Conservation (phyloP, 2,797 vertebrate species). For the Syncerus caffer region DNA sequence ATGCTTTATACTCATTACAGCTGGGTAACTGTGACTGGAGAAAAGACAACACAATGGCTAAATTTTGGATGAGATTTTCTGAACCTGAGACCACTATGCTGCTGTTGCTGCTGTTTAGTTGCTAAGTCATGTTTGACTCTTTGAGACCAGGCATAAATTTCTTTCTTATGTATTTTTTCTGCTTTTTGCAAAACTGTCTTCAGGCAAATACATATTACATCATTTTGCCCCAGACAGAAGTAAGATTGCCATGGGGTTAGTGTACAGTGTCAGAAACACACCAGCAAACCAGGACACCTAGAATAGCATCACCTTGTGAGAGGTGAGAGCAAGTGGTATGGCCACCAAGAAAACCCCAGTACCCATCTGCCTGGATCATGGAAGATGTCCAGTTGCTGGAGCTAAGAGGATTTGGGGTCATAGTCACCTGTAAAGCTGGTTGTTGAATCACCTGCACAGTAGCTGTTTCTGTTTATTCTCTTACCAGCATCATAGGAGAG, state of each 20-base stretch:
- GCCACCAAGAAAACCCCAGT: no score
- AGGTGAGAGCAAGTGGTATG: background rate
- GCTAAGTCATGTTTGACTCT: background rate
- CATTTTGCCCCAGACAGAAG: background rate
- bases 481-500: background rate
- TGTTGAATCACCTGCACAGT: accelerated
- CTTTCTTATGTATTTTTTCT: background rate
- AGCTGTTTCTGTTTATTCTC: no score
- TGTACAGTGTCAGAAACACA: background rate
- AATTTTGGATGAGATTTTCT: background rate
- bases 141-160: background rate
- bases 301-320: background rate
- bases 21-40: background rate
- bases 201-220: background rate
- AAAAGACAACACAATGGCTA: background rate
- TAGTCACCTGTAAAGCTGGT: no score
- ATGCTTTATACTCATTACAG: background rate
- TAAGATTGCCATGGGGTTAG: background rate
- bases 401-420: background rate
- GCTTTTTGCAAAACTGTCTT: background rate
- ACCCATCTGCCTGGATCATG: background rate
- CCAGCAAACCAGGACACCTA: background rate
- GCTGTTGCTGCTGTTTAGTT: background rate
- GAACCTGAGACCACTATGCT: background rate
- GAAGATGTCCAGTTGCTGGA: background rate